Evolutionary conservation across 2,888 invertebrate genomes (phyloP).

Genomic region (Agrotis segetum): DNA sequence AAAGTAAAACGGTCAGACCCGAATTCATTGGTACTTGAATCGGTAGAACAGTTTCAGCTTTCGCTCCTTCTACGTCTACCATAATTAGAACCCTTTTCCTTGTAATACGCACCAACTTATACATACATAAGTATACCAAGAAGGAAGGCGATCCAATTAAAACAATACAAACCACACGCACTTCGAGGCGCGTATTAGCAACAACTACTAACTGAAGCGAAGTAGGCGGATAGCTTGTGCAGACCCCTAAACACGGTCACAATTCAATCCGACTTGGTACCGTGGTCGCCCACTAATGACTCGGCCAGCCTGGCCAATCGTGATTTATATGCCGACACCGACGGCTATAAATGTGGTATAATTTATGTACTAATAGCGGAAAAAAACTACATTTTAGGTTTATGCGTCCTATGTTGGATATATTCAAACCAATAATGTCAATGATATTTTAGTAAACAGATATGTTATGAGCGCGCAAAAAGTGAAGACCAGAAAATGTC

Average conservation of each 20-base stretch:
- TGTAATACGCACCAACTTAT: background rate
- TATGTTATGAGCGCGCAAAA: no score
- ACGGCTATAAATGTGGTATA: constrained; percentile 67
- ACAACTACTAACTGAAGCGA: constrained; percentile 22
- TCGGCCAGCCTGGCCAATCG: constrained; percentile 80
- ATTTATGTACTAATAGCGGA: constrained; percentile 52
- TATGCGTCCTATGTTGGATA: background rate
- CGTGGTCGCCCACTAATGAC: constrained; percentile 86
- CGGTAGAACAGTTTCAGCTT: background rate
- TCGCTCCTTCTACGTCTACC: background rate
- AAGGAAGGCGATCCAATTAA: constrained; percentile 26
- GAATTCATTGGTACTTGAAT: background rate
- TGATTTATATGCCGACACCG: constrained; percentile 85
- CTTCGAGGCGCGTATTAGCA: constrained; percentile 22
- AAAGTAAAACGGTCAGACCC: no score
- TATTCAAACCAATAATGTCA: background rate
- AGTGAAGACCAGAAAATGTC: no score
- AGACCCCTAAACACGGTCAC: constrained; percentile 75
- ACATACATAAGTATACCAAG: no score
- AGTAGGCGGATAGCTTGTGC: constrained; percentile 35
- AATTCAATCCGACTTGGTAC: constrained; percentile 79
- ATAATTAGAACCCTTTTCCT: background rate
- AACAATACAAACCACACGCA: constrained; percentile 27
- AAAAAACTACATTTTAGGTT: constrained; percentile 9
- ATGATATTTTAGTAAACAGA: no score